Conservation (phyloP, 2,888 invertebrate genomes). For the Ectemnius cavifrons region DNA sequence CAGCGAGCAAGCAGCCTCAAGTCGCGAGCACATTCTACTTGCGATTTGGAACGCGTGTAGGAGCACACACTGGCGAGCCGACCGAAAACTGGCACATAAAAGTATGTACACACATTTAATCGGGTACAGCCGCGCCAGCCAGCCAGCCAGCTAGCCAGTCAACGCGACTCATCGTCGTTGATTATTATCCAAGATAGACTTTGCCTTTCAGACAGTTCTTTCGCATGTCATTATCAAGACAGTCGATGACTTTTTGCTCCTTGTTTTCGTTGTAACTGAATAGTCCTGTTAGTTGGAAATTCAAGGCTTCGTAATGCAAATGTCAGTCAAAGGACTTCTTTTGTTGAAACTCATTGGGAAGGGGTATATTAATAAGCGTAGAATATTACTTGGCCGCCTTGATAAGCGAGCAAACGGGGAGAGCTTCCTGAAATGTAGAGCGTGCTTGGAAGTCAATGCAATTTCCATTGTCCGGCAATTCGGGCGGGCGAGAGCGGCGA, state of each 20-base stretch:
- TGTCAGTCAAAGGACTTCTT: no score
- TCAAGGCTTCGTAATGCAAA: no score
- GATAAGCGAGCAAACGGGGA: no score
- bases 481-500: no score
- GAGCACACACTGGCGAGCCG: constrained; percentile 12
- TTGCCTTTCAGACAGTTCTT: neutral
- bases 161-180: constrained; percentile 2
- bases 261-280: neutral
- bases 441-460: no score
- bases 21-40: constrained; percentile 57
- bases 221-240: neutral
- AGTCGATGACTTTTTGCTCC: neutral
- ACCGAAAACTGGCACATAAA: constrained; percentile 28
- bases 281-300: no score
- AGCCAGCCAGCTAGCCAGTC: no score
- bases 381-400: no score
- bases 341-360: no score
- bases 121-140: neutral
- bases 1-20: constrained; percentile 37
- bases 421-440: no score
- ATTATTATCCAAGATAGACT: neutral
- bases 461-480: no score
- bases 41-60: constrained; percentile 57
- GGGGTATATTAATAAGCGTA: no score
- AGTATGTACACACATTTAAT: constrained; percentile 15